Conservation (phyloP, 2,113 vertebrate genomes). For the Phyllopteryx taeniolatus region DNA sequence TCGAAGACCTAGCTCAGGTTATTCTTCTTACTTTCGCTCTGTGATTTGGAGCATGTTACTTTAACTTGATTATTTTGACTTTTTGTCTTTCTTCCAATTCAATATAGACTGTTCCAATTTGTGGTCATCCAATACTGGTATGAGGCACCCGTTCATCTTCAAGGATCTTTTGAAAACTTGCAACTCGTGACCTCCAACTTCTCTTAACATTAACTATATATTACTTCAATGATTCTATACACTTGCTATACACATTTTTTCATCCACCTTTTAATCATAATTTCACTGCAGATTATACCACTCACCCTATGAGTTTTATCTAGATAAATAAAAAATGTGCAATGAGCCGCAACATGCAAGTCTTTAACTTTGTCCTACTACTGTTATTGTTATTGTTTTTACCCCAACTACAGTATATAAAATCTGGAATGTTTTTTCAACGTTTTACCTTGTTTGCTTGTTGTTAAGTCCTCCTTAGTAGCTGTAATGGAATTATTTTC, state of each 20-base stretch:
- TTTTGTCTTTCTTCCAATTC: background rate
- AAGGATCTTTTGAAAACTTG: too few species aligned
- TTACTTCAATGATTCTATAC: background rate
- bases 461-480: background rate
- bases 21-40: background rate
- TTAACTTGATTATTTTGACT: background rate
- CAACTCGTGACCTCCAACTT: too few species aligned
- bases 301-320: background rate
- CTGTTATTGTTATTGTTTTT: background rate
- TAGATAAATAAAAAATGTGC: too few species aligned
- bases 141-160: background rate
- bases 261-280: conserved; percentile 40
- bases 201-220: too few species aligned
- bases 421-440: background rate
- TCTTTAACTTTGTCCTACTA: too few species aligned
- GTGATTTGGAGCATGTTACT: background rate
- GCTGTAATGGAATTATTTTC: background rate
- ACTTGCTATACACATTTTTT: background rate
- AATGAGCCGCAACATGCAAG: background rate
- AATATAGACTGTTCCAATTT: background rate
- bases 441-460: background rate
- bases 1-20: background rate
- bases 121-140: background rate
- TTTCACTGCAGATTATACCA: conserved; percentile 38
- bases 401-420: background rate